Evolutionary conservation across 2,888 invertebrate genomes (phyloP), one percentile per base, ranked within the genome.

Genomic region (Platerodrilus igneus): DNA sequence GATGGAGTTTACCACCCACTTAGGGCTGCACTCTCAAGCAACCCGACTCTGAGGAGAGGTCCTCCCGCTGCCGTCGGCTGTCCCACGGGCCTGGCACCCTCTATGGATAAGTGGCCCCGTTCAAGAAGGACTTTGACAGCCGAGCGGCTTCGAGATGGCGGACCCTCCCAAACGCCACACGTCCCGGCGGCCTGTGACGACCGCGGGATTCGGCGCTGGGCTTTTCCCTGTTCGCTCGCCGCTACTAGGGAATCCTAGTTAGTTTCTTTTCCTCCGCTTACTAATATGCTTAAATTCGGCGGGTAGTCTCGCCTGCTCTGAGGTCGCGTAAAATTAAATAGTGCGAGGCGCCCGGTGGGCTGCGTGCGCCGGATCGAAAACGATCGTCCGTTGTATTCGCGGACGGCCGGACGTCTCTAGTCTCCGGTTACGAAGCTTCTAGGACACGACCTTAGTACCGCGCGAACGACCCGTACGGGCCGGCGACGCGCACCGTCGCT

Each of bases 261-360:
- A 71, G 69, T 77, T 77, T 77, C 73, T 74, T 75, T 76, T 76
- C 74, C 76, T 72, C 73, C 71, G 70, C 73, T 72, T 71, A 76
- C 47, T 76, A 60, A 76, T 75, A 77, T 76, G 73, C 74, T 76
- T 74, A 73, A 75, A 60, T 73, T 56, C 42, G 34, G 50, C 42
- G 40, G 36, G 49, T 53, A 47, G 22, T 41, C n/a, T n/a, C n/a
- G n/a, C n/a, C n/a, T n/a, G n/a, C n/a, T n/a, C n/a, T n/a, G n/a
- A n/a, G n/a, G n/a, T n/a, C n/a, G n/a, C n/a, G n/a, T n/a, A n/a
- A n/a, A n/a, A n/a, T n/a, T n/a, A n/a, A n/a, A n/a, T n/a, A n/a
- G n/a, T n/a, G n/a, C n/a, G n/a, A n/a, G n/a, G n/a, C n/a, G n/a
- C n/a, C n/a, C n/a, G n/a, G n/a, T n/a, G n/a, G n/a, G n/a, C n/a